Base-by-base conservation (phyloP, 2,113 vertebrate species). In the Ascaphus truei region DNA sequence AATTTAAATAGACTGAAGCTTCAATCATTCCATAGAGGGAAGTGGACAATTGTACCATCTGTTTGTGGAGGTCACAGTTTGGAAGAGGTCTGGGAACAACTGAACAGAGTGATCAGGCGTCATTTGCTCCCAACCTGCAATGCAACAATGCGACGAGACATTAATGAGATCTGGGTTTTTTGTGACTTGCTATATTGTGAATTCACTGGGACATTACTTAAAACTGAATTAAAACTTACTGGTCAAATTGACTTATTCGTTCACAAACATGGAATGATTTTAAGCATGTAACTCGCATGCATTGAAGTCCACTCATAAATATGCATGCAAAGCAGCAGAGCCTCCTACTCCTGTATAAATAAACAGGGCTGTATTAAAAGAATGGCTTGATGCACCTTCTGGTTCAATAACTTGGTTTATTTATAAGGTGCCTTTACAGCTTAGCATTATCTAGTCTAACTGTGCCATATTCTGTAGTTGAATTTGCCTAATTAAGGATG, bases 161-260 rank as follows among this genome's bases (percentile, higher is more conserved):
- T 81, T 48, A 76, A 68, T 4, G 86, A 99, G 77, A 93, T 99
- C 84, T 98, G 94, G 93, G 84, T 96, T 34, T 99, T 95, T 87
- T 98, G 96, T 78, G 97, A 99, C 74, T 67, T 98, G 25, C 71
- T 85, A 5, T 86, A 86, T 75, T 90, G 89, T 33, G 96, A 99
- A 89, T 83, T 92, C 73, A 83, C 96, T 30, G 95, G 94, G 9
- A 81, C 75, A 31, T 72, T 88, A 72, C 85, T 98, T 72, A 96
- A 91, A 76, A 72, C 83, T 18, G 88, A 89, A 78, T 84, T 98
- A 66, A 75, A 65, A 33, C 93, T 98, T 73, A 76, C 61, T 16
- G 93, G 94, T 2, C 86, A 78, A 55, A 94, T 99, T 73, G 66
- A 78, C 59, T 90, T 99, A 56, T 68, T 80, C 13, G 91, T 94